Percentiles rank a stretch among this genome's conserved stretches.
These are phyloP conservation scores for Eledona agricola DNA, from an alignment of 2,888 invertebrate genomes.

Conservation along the genomic window DNA sequence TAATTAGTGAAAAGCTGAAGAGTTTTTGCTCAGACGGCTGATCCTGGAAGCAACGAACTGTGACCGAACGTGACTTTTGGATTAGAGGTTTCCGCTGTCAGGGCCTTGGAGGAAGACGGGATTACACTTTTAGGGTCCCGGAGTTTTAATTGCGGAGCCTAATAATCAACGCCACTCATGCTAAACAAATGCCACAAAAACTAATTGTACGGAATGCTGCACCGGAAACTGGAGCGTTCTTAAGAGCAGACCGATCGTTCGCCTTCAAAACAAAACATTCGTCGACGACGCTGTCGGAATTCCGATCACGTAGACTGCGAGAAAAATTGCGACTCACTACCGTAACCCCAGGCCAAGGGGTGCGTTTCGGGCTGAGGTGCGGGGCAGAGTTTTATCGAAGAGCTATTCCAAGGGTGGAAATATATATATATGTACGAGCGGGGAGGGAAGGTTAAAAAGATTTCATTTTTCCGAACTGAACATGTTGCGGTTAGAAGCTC, in stretches of 20 bases:
- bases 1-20: slow-evolving; percentile 47
- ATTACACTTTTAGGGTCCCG: slow-evolving; percentile 25
- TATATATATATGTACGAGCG: slow-evolving; percentile 53
- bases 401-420: slow-evolving; percentile 61
- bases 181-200: no score
- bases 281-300: slow-evolving; percentile 49
- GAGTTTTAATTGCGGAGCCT: slow-evolving; percentile 24
- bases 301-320: slow-evolving; percentile 63
- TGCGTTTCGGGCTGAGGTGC: slow-evolving; percentile 33
- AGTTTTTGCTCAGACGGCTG: slow-evolving; percentile 49
- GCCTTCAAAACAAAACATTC: slow-evolving; percentile 59
- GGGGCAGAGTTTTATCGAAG: slow-evolving; percentile 56
- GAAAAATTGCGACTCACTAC: slow-evolving; percentile 64
- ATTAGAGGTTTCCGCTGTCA: slow-evolving; percentile 38
- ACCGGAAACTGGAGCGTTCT: slow-evolving; percentile 5
- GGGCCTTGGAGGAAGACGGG: slow-evolving; percentile 12
- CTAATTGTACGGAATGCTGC: neutral
- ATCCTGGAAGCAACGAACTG: slow-evolving; percentile 47
- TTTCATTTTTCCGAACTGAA: slow-evolving; percentile 62
- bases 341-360: slow-evolving; percentile 55
- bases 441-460: slow-evolving; percentile 59
- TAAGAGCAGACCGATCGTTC: slow-evolving; percentile 34
- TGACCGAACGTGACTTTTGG: slow-evolving; percentile 47
- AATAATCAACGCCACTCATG: no score
- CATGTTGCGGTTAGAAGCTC: slow-evolving; percentile 60